A percentile compares a stretch with the other conserved stretches of the same genome.
Evolutionary conservation across 1,140 invertebrate species (phyloP).

Genomic region (Drosophila pectinifera): DNA sequence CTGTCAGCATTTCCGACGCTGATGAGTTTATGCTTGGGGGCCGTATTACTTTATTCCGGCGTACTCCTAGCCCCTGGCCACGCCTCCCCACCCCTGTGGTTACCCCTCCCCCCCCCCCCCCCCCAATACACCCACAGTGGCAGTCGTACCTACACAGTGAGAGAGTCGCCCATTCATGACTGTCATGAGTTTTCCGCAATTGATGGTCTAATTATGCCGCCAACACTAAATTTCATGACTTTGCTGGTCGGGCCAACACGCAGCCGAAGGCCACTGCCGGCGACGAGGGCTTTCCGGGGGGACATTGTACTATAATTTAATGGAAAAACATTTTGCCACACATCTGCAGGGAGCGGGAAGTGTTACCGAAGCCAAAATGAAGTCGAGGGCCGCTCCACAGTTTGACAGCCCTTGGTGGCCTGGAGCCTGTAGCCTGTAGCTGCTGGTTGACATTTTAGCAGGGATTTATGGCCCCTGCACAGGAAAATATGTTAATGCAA

Average conservation of each 20-base stretch:
- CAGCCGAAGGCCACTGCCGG: constrained; percentile 34
- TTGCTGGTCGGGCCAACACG: constrained; percentile 58
- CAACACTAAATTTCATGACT: constrained; percentile 84
- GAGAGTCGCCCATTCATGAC: constrained; percentile 74
- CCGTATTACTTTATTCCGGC: constrained; percentile 73
- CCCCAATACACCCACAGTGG: constrained; percentile 3
- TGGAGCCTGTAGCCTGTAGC: not conserved
- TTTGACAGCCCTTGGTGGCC: constrained; percentile 41
- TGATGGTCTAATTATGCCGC: constrained; percentile 85
- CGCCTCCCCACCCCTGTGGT: constrained; percentile 38
- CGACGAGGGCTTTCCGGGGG: not conserved
- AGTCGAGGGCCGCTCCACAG: constrained; percentile 54
- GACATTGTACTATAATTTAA: constrained; percentile 65
- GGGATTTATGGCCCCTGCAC: constrained; percentile 24
- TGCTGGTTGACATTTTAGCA: constrained; percentile 29
- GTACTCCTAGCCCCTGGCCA: constrained; percentile 26
- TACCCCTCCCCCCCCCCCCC: constrained; percentile 18
- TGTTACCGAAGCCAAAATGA: constrained; percentile 11
- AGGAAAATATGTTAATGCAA: constrained; percentile 26
- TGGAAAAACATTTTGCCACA: constrained; percentile 70
- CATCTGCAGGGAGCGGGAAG: constrained; percentile 27
- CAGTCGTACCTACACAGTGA: constrained; percentile 2
- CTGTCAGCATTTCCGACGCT: constrained; percentile 79
- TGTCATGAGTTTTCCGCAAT: constrained; percentile 84
- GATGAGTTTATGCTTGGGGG: constrained; percentile 80